Percentiles rank a stretch among this genome's conserved stretches.
These are phyloP conservation scores for Drosophila kambysellisi DNA, from an alignment of 2,888 invertebrate genomes.

Conservation along the genomic window DNA sequence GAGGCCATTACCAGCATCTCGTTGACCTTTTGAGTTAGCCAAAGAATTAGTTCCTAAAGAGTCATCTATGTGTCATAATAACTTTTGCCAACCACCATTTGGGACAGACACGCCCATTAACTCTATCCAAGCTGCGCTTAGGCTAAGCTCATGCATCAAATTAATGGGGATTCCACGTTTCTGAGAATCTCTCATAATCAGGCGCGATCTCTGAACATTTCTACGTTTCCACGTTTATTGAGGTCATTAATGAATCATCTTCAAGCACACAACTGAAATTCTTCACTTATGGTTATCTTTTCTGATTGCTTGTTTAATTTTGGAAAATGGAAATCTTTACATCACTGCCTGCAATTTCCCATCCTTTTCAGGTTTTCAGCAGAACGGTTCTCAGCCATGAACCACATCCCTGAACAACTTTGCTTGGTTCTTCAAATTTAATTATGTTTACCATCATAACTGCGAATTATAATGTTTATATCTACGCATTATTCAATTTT, in stretches of 20 bases:
- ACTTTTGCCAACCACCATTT: not conserved
- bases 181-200: not conserved
- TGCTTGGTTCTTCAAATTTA: not conserved
- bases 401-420: too few species aligned
- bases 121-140: not conserved
- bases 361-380: too few species aligned
- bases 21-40: not conserved
- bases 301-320: too few species aligned
- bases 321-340: too few species aligned
- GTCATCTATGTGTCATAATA: not conserved
- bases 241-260: too few species aligned
- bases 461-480: not conserved
- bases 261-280: too few species aligned
- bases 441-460: not conserved
- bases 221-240: too few species aligned
- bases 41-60: not conserved
- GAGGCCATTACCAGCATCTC: not conserved
- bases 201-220: too few species aligned
- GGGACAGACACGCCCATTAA: not conserved
- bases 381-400: too few species aligned
- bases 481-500: not conserved
- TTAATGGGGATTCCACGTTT: not conserved
- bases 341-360: too few species aligned
- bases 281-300: too few species aligned
- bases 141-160: not conserved